Conservation (phyloP, 1,140 invertebrate genomes). For the Conus betulinus region DNA sequence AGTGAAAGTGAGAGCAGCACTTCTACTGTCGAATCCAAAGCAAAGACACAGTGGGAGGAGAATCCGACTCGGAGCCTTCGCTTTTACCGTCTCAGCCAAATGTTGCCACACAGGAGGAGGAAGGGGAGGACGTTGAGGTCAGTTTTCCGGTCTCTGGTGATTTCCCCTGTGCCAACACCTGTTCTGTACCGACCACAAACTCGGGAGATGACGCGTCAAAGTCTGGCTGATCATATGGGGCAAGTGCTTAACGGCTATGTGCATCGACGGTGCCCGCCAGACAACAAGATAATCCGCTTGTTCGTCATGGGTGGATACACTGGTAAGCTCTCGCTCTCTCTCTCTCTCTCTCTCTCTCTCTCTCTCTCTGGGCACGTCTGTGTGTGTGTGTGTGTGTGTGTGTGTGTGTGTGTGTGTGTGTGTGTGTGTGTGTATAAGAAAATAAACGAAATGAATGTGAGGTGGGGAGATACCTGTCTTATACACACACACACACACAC, state of each 20-base stretch:
- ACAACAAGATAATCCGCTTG: conserved; percentile 56
- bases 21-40: not conserved
- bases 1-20: not conserved
- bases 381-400: too few relatives aligned
- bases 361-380: too few relatives aligned
- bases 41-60: not conserved
- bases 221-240: conserved; percentile 46
- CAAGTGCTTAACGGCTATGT: conserved; percentile 62
- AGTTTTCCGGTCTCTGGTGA: conserved; percentile 45
- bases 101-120: not conserved
- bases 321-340: conserved; percentile 49
- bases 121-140: conserved; percentile 25
- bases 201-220: conserved; percentile 55
- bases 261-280: conserved; percentile 55
- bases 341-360: too few relatives aligned
- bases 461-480: too few relatives aligned
- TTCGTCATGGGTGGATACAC: conserved; percentile 63
- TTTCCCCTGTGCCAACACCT: conserved; percentile 28
- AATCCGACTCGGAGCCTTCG: not conserved
- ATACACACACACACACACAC: too few relatives aligned
- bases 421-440: too few relatives aligned
- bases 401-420: too few relatives aligned
- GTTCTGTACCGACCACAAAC: conserved; percentile 59
- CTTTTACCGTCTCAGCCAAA: not conserved
- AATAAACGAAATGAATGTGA: too few relatives aligned